These are phyloP conservation scores for Brachionus paranguensis DNA, from an alignment of 1,140 invertebrate species.

Conservation along the genomic window DNA sequence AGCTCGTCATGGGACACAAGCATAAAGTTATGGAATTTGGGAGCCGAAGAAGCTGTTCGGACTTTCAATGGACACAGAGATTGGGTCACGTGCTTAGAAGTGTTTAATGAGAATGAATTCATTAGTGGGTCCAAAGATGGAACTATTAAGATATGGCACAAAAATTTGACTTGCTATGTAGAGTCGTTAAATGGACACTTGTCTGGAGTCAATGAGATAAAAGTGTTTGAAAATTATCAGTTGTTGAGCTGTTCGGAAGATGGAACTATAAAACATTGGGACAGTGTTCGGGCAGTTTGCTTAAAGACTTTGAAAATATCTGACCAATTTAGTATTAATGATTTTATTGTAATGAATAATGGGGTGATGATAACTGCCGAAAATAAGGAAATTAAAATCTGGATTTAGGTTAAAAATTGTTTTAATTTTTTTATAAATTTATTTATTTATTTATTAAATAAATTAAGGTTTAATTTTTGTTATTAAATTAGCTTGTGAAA, in stretches of 20 bases:
- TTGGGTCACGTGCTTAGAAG: background rate
- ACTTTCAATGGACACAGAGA: background rate
- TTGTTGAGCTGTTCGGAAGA: conserved; percentile 14
- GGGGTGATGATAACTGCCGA: background rate
- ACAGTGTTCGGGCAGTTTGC: background rate
- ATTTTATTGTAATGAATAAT: background rate
- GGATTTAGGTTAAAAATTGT: background rate
- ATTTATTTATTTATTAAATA: background rate
- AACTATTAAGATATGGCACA: background rate
- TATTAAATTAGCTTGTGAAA: no score
- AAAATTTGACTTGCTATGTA: background rate
- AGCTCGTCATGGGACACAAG: background rate
- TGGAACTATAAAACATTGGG: conserved; percentile 12
- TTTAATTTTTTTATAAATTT: background rate
- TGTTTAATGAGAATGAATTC: conserved; percentile 19
- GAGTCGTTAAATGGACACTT: background rate
- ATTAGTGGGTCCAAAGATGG: background rate
- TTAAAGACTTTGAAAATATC: background rate
- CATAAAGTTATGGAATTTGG: background rate
- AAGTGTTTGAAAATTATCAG: conserved; percentile 9
- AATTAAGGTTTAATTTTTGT: background rate
- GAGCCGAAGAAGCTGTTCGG: background rate
- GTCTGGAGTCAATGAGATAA: background rate
- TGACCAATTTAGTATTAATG: background rate
- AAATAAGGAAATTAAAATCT: background rate